Percentiles rank a stretch among this genome's conserved stretches.
phyloP scores from a whole-genome alignment of 2,113 vertebrate species.

The Cervus canadensis region DNA sequence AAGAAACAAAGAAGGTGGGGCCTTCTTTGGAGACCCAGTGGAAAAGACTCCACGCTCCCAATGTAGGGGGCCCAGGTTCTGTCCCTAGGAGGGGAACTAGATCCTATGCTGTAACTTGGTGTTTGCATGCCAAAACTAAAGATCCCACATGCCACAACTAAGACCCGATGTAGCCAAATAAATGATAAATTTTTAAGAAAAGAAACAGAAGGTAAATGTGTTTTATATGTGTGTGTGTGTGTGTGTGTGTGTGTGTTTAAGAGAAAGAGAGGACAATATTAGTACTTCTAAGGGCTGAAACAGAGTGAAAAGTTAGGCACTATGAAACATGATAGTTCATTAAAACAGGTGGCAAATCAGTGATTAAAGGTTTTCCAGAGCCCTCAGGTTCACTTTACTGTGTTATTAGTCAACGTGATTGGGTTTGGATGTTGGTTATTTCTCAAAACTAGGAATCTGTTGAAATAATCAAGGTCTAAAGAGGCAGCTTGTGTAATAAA shows the following conservation, averaged over 20 bases:
- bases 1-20: not conserved
- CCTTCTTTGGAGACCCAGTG: not conserved
- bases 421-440: not conserved
- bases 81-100: not conserved
- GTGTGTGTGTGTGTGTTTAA: not conserved
- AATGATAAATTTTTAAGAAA: not conserved
- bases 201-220: not conserved
- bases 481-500: conserved; percentile 33
- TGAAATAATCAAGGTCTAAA: not conserved
- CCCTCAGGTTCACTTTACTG: not conserved
- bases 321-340: not conserved
- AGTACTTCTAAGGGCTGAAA: not conserved
- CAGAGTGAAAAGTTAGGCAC: not conserved
- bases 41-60: not conserved
- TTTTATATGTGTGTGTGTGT: not conserved
- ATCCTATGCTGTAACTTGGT: not conserved
- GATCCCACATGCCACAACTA: not conserved
- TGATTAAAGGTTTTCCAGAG: not conserved
- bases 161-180: not conserved
- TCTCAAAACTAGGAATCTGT: conserved; percentile 29
- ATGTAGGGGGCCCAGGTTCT: not conserved
- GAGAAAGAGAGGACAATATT: not conserved
- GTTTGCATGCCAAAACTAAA: not conserved
- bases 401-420: not conserved
- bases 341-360: not conserved